Base-by-base conservation (phyloP, 2,113 vertebrate species). In the Ailuropoda melanoleuca region DNA sequence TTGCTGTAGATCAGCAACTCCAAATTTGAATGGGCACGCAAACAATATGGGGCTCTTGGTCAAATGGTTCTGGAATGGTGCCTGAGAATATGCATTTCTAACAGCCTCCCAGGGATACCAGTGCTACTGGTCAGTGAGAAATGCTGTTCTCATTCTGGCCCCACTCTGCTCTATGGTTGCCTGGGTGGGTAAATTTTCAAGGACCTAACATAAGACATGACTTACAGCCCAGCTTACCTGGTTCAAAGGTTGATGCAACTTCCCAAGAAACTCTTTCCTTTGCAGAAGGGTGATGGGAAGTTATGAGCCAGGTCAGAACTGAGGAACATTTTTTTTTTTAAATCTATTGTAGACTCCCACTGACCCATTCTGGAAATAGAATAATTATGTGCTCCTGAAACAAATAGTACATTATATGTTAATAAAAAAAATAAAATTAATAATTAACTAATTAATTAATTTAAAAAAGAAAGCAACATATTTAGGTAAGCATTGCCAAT, bases 1-100 rank as follows among this genome's bases (percentile, higher is more conserved):
- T 14, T 75, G 4, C 31, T 68, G 0, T 12, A 8, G 24, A 55
- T 1, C 2, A 48, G 34, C 1, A 43, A 31, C 0, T 74, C 21
- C 5, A 6, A 37, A 31, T 0, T 11, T 37, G 8, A 70, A n/a
- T 3, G 7, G 3, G 0, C 8, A n/a, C 85, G 43, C 21, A 46
- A 14, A 58, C 56, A 21, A 39, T 48, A 8, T 55, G 8, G 6
- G 9, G 1, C 5, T 50, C 56, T 15, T n/a, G 4, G 87, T 55
- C 50, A n/a, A 24, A 43, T 31, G 9, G 2, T 89, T 78, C 39
- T 66, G 1, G 8, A 58, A 14, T 12, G 8, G n/a, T 8, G 1
- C 11, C 29, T 53, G 9, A 62, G 23, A 46, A 29, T 66, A 64
- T 90, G 6, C 0, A 17, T 56, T 78, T 78, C 83, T 34, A 21